These are phyloP conservation scores for Strongylocentrotus purpuratus DNA, from an alignment of 35 echinoderm and acorn worm species.

Conservation along the genomic window DNA sequence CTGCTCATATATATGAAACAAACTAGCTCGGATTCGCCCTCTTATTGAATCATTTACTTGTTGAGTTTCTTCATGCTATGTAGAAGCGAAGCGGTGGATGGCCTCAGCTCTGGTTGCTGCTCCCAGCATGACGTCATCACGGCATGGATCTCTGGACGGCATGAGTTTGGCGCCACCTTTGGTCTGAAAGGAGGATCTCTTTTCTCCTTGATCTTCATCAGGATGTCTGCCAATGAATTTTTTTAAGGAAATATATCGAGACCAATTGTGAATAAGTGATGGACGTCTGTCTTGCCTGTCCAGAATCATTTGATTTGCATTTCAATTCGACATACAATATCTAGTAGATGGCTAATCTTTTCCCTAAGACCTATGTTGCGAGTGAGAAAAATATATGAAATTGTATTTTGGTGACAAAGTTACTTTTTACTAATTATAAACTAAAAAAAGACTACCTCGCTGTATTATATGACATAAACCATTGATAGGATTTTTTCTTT, in stretches of 20 bases:
- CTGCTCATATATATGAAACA: too few species aligned
- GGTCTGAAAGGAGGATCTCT: conserved; percentile 56
- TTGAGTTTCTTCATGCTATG: conserved; percentile 50
- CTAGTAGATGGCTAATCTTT: background rate
- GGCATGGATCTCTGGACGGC: conserved; percentile 29
- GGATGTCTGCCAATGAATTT: conserved; percentile 33
- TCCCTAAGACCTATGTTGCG: background rate
- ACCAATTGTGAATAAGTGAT: background rate
- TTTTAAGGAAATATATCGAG: background rate
- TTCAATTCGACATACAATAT: background rate
- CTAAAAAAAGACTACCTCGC: too few species aligned
- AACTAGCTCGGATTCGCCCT: too few species aligned
- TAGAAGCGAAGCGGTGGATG: conserved; percentile 18
- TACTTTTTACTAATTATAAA: too few species aligned
- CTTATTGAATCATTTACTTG: conserved; percentile 31
- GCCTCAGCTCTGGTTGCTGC: conserved; percentile 46
- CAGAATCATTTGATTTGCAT: background rate
- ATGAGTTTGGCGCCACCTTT: conserved; percentile 18
- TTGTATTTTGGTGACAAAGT: too few species aligned
- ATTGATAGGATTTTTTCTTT: too few species aligned
- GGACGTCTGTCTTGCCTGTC: background rate
- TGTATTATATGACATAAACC: too few species aligned
- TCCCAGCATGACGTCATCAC: conserved; percentile 54
- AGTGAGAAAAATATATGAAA: background rate
- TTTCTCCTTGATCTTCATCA: conserved; percentile 34